Percentiles rank a stretch among this genome's conserved stretches.
Evolutionary conservation across 2,888 invertebrate genomes (phyloP).

Genomic region (Pollenia amentaria): DNA sequence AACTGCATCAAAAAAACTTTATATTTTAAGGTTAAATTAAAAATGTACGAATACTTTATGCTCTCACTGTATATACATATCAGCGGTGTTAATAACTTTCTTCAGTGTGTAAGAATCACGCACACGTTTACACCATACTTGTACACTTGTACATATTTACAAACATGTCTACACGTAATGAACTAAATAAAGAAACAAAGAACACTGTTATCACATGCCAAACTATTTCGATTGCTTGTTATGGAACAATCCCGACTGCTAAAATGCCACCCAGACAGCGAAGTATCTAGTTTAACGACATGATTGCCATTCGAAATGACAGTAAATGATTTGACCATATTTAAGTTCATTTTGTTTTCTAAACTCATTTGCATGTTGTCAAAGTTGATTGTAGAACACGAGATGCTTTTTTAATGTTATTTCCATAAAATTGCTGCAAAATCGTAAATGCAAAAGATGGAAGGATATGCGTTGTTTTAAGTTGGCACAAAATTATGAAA

Average conservation of each 20-base stretch:
- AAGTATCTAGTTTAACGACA: slow-evolving; percentile 49
- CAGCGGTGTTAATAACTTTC: slow-evolving; percentile 13
- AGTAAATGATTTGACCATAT: slow-evolving; percentile 83
- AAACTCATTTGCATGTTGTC: slow-evolving; percentile 79
- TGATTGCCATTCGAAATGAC: slow-evolving; percentile 75
- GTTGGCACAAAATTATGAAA: slow-evolving; percentile 16
- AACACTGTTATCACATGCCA: slow-evolving; percentile 80
- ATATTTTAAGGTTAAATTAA: no score
- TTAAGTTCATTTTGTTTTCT: slow-evolving; percentile 56
- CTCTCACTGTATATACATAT: no score
- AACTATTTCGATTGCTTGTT: slow-evolving; percentile 74
- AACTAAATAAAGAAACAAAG: slow-evolving; percentile 76
- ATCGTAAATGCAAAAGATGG: slow-evolving; percentile 20
- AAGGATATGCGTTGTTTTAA: background rate
- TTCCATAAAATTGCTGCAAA: slow-evolving; percentile 12
- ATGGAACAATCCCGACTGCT: slow-evolving; percentile 15
- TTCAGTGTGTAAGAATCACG: slow-evolving; percentile 17
- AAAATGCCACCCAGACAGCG: background rate
- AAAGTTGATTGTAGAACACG: slow-evolving; percentile 23
- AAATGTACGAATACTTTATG: no score
- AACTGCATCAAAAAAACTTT: no score
- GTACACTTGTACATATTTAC: background rate
- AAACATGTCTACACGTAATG: slow-evolving; percentile 9
- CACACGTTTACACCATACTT: slow-evolving; percentile 15
- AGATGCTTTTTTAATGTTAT: slow-evolving; percentile 2